Conservation (phyloP, 1,140 invertebrate species). For the Panagrolaimus sp. region DNA sequence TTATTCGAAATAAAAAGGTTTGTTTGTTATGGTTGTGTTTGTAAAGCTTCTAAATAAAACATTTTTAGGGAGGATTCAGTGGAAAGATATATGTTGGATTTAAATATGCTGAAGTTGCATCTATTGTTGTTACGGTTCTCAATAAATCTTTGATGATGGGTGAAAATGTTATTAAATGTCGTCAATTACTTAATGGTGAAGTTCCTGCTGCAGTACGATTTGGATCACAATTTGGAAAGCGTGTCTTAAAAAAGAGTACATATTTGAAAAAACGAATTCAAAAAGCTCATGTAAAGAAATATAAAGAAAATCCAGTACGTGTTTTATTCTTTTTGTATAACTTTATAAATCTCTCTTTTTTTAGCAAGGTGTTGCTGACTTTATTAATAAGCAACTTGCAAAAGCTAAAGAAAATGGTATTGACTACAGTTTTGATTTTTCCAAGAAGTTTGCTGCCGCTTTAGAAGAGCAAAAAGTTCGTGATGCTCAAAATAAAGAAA, state of each 20-base stretch:
- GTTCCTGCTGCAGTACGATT: neutral
- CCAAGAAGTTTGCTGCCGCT: neutral
- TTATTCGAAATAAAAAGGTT: neutral
- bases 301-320: conserved; percentile 5
- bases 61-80: neutral
- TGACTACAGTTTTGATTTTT: conserved; percentile 7
- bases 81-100: neutral
- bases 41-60: neutral
- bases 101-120: neutral
- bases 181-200: neutral
- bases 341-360: neutral
- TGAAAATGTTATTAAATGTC: neutral
- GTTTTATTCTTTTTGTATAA: neutral
- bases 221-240: too few relatives aligned
- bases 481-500: neutral
- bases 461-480: neutral
- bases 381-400: neutral
- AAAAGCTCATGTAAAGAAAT: neutral
- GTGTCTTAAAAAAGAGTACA: too few relatives aligned
- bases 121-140: neutral
- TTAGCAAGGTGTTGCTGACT: neutral
- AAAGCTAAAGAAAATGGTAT: neutral
- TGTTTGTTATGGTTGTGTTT: neutral
- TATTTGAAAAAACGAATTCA: neutral
- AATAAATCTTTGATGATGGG: neutral